Percentiles rank a stretch among this genome's conserved stretches.
Conservation (phyloP, 2,888 invertebrate genomes). For the Harpalus rufipes region DNA sequence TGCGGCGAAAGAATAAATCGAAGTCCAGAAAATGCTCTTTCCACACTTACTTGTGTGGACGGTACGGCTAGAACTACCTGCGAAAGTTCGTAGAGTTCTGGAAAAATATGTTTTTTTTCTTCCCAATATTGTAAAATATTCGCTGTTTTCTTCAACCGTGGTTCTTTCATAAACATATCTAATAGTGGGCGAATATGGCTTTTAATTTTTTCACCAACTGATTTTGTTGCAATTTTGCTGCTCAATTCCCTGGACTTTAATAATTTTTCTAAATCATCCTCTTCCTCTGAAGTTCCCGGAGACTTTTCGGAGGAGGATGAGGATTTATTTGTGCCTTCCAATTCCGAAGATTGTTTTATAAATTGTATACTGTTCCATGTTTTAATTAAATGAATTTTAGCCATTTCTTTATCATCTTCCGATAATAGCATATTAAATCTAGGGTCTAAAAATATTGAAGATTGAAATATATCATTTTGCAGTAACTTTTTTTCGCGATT, state of each 20-base stretch:
- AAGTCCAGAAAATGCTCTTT: background rate
- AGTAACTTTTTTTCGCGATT: background rate
- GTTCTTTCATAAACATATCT: background rate
- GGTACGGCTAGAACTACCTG: background rate
- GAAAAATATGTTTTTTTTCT: background rate
- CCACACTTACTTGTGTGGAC: background rate
- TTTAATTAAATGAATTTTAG: background rate
- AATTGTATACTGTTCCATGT: background rate
- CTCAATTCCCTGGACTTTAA: too few species aligned
- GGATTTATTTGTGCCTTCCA: background rate
- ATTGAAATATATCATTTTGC: background rate
- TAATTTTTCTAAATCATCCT: too few species aligned
- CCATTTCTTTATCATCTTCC: background rate
- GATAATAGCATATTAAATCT: background rate
- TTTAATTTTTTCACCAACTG: background rate
- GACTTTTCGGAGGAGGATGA: background rate
- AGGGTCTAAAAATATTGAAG: conserved; percentile 8
- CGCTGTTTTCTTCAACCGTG: background rate
- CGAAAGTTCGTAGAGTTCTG: background rate
- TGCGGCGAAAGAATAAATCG: background rate
- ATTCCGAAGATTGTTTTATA: background rate
- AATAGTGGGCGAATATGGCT: background rate
- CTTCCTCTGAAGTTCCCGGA: too few species aligned
- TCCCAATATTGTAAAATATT: background rate
- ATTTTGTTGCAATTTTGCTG: background rate